Base-by-base conservation (phyloP, 2,888 invertebrate species). In the Polietes domitor region DNA sequence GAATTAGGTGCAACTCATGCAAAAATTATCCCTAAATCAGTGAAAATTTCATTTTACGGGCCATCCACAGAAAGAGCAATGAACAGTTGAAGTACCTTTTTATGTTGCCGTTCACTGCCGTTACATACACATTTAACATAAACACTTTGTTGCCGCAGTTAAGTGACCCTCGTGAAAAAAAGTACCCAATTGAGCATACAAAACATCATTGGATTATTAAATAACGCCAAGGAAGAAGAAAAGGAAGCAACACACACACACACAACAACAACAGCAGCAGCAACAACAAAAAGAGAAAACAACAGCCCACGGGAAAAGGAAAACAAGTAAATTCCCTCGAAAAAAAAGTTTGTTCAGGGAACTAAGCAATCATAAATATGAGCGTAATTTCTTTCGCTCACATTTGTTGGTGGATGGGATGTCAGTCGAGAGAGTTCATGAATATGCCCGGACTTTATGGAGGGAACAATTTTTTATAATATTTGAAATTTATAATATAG, bases 151-250 rank as follows among this genome's bases (percentile, higher is more conserved):
- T 19, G 15, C 21, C 47, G 63, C 63, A 53, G 37, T 17, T n/a
- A 32, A 24, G 28, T 9, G 26, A 53, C 68, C 43, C 68, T 68
- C 10, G 26, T 43, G n/a, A n/a, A 65, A 43, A 28, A 41, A 15
- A 3, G 50, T 0, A 17, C 26, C 53, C 63, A 78, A 78, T 78
- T 19, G 41, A 65, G 63, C 65, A 43, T 63, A 65, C n/a, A 61
- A 77, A 77, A 12, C 41, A 19, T 65, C 53, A 55, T 32, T n/a
- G 37, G 65, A 76, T 65, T 76, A 58, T 58, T 24, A 58, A 24
- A 26, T 24, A 58, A 58, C 2, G 58, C 58, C 24, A 47, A 47
- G n/a, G 12, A 21, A 9, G 58, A 4, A 6, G 58, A 26, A 47
- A 58, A 10, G 21, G 53, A n/a, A 19, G n/a, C n/a, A n/a, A n/a